Percentiles rank a stretch among this genome's conserved stretches.
Evolutionary conservation across 2,113 vertebrate species (phyloP).

Genomic region (Carassius auratus): DNA sequence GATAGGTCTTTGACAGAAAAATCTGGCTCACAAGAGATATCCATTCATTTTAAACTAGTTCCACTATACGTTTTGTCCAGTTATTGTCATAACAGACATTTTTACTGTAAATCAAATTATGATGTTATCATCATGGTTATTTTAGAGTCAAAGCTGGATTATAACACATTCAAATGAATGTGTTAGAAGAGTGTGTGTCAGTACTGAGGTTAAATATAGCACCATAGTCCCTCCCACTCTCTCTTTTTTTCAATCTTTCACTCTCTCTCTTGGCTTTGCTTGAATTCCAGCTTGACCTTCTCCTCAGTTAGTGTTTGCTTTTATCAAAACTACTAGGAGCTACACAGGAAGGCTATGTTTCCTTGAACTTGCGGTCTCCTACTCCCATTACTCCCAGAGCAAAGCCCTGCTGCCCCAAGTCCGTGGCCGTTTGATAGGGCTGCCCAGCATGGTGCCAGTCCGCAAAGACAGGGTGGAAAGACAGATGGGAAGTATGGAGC

Average conservation of each 20-base stretch:
- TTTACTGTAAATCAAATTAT: too few species aligned
- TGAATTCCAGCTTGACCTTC: conserved; percentile 85
- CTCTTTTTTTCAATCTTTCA: conserved; percentile 4
- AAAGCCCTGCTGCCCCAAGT: neutral
- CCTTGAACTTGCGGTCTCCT: conserved; percentile 1
- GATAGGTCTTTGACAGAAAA: neutral
- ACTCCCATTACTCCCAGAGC: neutral
- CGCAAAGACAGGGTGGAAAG: conserved; percentile 1
- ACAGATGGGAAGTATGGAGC: neutral
- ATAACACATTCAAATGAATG: too few species aligned
- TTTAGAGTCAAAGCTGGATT: too few species aligned
- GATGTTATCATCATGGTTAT: too few species aligned
- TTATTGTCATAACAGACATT: too few species aligned
- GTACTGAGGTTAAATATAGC: conserved; percentile 38
- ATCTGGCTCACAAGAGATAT: neutral
- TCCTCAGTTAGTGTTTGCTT: conserved; percentile 75
- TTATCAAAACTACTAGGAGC: conserved; percentile 69
- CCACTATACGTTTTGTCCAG: neutral
- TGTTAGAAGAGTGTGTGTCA: conserved; percentile 12
- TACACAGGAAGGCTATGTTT: conserved; percentile 41
- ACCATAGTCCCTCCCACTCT: conserved; percentile 7
- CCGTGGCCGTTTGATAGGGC: neutral
- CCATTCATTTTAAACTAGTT: neutral
- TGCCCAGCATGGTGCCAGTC: neutral
- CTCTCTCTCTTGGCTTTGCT: conserved; percentile 77